Base-by-base conservation (phyloP, 2,888 invertebrate genomes). In the Pammene aurita region DNA sequence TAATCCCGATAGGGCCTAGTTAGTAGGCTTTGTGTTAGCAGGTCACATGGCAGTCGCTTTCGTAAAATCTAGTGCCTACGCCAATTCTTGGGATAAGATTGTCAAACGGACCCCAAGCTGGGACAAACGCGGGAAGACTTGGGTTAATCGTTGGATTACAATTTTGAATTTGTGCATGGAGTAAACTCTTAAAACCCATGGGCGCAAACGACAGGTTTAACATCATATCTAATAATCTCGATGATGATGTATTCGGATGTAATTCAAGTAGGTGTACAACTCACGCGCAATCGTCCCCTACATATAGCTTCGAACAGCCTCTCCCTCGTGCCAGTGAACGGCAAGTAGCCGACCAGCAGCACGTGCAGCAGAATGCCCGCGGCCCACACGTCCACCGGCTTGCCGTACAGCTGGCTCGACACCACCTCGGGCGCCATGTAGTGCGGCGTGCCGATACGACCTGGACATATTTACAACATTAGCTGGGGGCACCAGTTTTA, bases 401-500 rank as follows among this genome's bases (percentile, higher is more conserved):
- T 98, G 46, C 97, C 97, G 91, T 97, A 98, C 78, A 97, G 94
- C 86, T 97, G 96, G 81, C 97, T 95, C 72, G 97, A 96, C 18
- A 99, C 97, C 74, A 99, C 97, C 92, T 99, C 99, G 0, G 99
- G 99, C 0, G 99, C 97, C 98, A 99, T 99, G 89, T 98, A 99
- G 88, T 98, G 98, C 13, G 98, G 98, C 69, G 98, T 98, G 46
- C 99, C 99, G 72, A 99, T 96, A 73, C 98, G 96, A 86, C 97
- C 98, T 97, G 90, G 62, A 70, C 73, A 73, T 67, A 26, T n/a
- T 14, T 26, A 38, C 10, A 13, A 14, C n/a, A 42, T 66, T 56
- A n/a, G n/a, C 0, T 10, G 13, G 0, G 14, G 5, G 14, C 6
- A 0, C 14, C n/a, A 5, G 14, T n/a, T 5, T 14, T 7, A 2